Evolutionary conservation across 2,113 vertebrate genomes (phyloP).

Genomic region (Myotis yumanensis): DNA sequence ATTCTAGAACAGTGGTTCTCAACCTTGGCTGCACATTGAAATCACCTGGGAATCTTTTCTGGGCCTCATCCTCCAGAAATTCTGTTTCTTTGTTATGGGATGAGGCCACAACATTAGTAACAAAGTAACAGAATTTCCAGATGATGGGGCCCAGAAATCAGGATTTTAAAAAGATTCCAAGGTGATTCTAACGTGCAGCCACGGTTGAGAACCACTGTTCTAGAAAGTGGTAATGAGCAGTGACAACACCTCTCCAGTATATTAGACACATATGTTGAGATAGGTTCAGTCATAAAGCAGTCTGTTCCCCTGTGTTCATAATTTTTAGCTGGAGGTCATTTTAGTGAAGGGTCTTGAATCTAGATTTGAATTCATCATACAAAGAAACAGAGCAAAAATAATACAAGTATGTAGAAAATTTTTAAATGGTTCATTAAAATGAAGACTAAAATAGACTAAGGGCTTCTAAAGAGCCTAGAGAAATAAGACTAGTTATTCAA

Average conservation of each 20-base stretch:
- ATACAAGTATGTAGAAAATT: background rate
- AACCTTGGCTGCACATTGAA: too few species aligned
- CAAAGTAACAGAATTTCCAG: too few species aligned
- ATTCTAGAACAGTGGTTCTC: background rate
- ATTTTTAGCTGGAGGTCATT: slow-evolving; percentile 26
- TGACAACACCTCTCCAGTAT: background rate
- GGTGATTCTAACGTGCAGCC: too few species aligned
- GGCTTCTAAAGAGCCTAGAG: background rate
- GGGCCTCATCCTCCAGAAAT: too few species aligned
- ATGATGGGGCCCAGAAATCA: too few species aligned
- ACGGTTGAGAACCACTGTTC: too few species aligned
- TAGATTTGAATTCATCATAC: slow-evolving; percentile 20
- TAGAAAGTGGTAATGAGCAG: background rate
- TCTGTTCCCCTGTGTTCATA: background rate
- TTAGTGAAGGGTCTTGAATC: background rate
- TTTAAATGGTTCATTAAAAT: background rate
- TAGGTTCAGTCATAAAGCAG: background rate
- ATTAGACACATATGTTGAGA: background rate
- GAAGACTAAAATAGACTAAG: background rate
- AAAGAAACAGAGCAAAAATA: slow-evolving; percentile 24
- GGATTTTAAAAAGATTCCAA: too few species aligned
- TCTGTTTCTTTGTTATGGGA: too few species aligned
- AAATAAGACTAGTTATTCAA: slow-evolving; percentile 15
- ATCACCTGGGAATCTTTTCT: too few species aligned
- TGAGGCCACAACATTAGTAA: too few species aligned